These are phyloP conservation scores for Ganaspis sp. DNA, from an alignment of 1,140 invertebrate species.

Conservation along the genomic window DNA sequence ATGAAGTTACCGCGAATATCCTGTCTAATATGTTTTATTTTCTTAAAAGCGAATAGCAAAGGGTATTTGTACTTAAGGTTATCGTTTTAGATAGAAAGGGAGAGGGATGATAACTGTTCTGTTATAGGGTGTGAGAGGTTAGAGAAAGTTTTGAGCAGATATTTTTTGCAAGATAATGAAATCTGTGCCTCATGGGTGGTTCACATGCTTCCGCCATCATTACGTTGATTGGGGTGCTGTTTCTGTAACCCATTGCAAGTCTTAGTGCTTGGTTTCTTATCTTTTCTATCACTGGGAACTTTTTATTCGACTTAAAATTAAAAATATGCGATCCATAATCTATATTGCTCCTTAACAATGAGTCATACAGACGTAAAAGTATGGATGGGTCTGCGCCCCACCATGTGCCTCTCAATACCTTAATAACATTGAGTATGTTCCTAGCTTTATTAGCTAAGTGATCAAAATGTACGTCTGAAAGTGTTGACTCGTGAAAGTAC, in stretches of 20 bases:
- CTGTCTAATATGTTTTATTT: not conserved
- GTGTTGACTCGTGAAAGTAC: constrained; percentile 35
- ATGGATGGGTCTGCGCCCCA: constrained; percentile 45
- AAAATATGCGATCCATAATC: constrained; percentile 46
- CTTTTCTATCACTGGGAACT: constrained; percentile 36
- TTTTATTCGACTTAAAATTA: constrained; percentile 31
- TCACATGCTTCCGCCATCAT: constrained; percentile 38
- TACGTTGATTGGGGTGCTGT: constrained; percentile 39
- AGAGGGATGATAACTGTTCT: not conserved
- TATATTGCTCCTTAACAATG: constrained; percentile 41
- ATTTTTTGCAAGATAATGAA: not conserved
- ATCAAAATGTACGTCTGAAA: constrained; percentile 43
- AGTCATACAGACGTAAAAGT: constrained; percentile 41
- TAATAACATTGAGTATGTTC: constrained; percentile 39
- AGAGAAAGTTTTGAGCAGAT: not conserved
- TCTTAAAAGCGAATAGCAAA: not conserved
- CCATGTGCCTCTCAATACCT: constrained; percentile 46
- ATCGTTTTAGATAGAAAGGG: not conserved
- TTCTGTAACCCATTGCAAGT: constrained; percentile 40
- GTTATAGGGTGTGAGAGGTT: not conserved
- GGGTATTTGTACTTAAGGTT: not conserved
- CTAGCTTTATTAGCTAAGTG: constrained; percentile 33
- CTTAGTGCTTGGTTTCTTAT: constrained; percentile 18
- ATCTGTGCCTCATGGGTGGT: not conserved
- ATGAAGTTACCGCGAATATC: not conserved